Percentiles rank a stretch among this genome's conserved stretches.
Evolutionary conservation across 2,888 invertebrate genomes (phyloP).

Genomic region (Synanthedon tipuliformis): DNA sequence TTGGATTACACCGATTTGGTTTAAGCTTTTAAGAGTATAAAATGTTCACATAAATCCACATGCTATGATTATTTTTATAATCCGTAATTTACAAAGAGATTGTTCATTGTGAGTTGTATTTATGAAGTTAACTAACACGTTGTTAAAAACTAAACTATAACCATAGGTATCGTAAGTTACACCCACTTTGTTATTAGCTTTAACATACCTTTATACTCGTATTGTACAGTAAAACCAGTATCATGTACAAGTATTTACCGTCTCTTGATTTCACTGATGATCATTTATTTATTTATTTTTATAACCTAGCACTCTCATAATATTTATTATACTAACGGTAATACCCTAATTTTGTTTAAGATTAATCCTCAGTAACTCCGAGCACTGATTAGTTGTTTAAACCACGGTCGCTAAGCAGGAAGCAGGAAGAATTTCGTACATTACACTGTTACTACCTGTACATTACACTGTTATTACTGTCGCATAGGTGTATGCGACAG

Average conservation of each 20-base stretch:
- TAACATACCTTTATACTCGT: slow-evolving; percentile 15
- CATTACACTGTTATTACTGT: too few species aligned
- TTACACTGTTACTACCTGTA: too few species aligned
- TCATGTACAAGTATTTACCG: slow-evolving; percentile 8
- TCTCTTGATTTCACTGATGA: not conserved
- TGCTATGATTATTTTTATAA: too few species aligned
- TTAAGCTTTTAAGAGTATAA: too few species aligned
- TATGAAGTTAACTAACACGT: slow-evolving; percentile 29
- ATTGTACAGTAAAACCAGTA: slow-evolving; percentile 38
- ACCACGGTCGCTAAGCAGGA: too few species aligned
- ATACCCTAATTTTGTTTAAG: slow-evolving; percentile 26
- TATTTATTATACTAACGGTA: slow-evolving; percentile 33
- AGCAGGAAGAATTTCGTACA: too few species aligned
- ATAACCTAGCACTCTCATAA: slow-evolving; percentile 21
- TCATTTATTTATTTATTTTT: slow-evolving; percentile 17
- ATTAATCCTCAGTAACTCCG: slow-evolving; percentile 24
- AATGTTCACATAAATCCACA: too few species aligned
- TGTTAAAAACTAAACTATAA: slow-evolving; percentile 40
- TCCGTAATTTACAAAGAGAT: too few species aligned
- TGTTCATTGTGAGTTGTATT: too few species aligned
- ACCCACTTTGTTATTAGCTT: slow-evolving; percentile 43
- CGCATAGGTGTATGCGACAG: too few species aligned
- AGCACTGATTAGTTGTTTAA: slow-evolving; percentile 28
- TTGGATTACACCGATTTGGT: too few species aligned
- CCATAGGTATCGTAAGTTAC: slow-evolving; percentile 68